Conservation (phyloP, 2,888 invertebrate species). For the Eubasilissa splendida region DNA sequence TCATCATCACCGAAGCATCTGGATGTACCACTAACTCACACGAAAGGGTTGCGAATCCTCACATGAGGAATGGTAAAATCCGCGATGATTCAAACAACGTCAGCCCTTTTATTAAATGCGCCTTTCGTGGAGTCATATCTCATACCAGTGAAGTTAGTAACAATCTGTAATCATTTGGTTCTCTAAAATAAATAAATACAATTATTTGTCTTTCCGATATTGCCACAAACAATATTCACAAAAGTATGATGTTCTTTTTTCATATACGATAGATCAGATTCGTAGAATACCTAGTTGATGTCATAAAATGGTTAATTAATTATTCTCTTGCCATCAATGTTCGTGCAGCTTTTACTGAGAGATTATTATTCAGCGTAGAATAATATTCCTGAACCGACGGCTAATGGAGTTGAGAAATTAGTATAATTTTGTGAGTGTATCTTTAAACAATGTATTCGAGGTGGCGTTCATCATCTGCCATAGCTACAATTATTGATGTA, state of each 20-base stretch:
- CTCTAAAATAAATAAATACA: neutral
- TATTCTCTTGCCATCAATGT: conserved; percentile 27
- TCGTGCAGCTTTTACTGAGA: too few species aligned
- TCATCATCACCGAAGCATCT: neutral
- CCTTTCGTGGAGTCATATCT: conserved; percentile 38
- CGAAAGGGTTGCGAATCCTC: conserved; percentile 1
- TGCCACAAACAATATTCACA: neutral
- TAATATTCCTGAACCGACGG: neutral
- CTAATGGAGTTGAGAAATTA: conserved; percentile 1
- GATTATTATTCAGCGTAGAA: too few species aligned
- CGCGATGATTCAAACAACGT: neutral
- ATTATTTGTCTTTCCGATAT: neutral
- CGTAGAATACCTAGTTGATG: neutral
- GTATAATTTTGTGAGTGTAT: conserved; percentile 22
- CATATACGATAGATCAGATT: neutral
- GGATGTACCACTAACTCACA: neutral
- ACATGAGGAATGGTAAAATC: neutral
- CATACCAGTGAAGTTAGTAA: conserved; percentile 36
- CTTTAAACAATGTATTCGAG: conserved; percentile 4
- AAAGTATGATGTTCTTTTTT: conserved; percentile 3
- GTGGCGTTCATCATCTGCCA: conserved; percentile 31
- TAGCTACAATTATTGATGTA: conserved; percentile 26
- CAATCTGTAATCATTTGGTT: neutral
- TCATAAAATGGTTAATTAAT: neutral
- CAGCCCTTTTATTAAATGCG: neutral